Evolutionary conservation across 2,797 vertebrate species (phyloP).

Genomic region (Cyprinella venusta): DNA sequence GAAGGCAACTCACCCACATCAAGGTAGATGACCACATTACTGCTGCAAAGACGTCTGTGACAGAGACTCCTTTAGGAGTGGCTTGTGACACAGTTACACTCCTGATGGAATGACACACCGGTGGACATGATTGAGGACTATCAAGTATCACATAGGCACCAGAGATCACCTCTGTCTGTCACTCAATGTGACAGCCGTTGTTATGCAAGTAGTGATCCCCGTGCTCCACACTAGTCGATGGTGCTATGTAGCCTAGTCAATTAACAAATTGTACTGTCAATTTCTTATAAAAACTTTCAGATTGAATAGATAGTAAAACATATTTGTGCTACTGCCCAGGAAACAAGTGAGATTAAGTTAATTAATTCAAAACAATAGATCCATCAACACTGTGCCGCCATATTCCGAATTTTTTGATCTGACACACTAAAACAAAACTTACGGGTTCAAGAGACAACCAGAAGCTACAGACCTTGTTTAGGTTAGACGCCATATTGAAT

Average conservation of each 20-base stretch:
- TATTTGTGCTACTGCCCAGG: neutral
- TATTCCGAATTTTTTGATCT: neutral
- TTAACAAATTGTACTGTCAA: neutral
- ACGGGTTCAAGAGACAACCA: neutral
- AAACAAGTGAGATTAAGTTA: neutral
- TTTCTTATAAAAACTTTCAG: neutral
- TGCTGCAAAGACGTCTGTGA: neutral
- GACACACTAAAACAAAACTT: neutral
- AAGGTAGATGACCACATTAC: constrained; percentile 23
- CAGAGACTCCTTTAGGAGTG: neutral
- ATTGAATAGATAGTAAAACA: neutral
- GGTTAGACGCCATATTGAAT: neutral
- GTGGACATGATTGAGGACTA: constrained; percentile 6
- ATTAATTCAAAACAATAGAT: neutral
- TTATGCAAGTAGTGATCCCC: neutral
- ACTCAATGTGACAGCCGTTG: neutral
- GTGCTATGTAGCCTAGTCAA: neutral
- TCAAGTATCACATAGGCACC: constrained; percentile 25
- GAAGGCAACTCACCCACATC: constrained; percentile 26
- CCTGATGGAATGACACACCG: constrained; percentile 26
- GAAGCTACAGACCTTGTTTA: neutral
- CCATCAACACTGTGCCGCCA: neutral
- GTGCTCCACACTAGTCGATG: neutral
- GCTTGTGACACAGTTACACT: constrained; percentile 13
- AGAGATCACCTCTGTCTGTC: neutral